Conservation (phyloP, 2,113 vertebrate genomes). For the Amblyornis subalaris region DNA sequence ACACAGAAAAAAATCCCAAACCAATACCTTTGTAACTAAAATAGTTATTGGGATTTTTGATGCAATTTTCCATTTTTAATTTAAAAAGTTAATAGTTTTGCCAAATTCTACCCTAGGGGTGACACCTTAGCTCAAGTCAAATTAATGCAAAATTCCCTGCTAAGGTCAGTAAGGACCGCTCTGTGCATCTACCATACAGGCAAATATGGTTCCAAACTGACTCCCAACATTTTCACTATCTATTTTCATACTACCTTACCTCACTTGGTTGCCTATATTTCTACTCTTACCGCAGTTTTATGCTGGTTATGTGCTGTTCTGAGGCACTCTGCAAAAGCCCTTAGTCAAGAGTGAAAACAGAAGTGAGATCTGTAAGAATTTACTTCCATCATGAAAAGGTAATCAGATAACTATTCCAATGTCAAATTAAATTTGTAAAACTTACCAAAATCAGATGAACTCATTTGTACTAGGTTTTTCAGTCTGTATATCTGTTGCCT, state of each 20-base stretch:
- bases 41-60: background rate
- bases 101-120: background rate
- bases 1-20: background rate
- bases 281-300: background rate
- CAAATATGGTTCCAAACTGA: background rate
- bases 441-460: slow-evolving; percentile 92
- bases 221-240: background rate
- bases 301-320: background rate
- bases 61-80: background rate
- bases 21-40: background rate
- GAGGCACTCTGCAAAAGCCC: background rate
- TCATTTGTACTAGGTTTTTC: slow-evolving; percentile 79
- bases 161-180: background rate
- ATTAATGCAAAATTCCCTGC: background rate
- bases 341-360: background rate
- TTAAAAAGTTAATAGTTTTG: background rate
- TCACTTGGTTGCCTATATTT: background rate
- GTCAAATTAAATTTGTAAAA: background rate
- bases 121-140: background rate
- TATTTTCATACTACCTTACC: background rate
- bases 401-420: background rate
- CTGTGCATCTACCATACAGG: background rate
- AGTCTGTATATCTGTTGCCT: slow-evolving; percentile 85
- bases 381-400: background rate
- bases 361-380: background rate